Conservation (phyloP, 2,888 invertebrate species). For the Epinotia bilunana region DNA sequence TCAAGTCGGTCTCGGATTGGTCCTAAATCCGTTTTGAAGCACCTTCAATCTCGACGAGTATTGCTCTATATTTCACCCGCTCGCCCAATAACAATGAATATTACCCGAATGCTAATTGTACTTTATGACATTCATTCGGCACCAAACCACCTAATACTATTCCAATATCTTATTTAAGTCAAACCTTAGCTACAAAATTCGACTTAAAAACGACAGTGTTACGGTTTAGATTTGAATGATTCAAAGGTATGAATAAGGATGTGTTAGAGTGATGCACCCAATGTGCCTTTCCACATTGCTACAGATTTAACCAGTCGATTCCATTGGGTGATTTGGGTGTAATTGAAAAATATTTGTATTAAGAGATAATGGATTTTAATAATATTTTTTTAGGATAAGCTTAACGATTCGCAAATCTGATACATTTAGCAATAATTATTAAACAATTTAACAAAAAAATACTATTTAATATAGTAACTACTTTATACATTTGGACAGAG, state of each 20-base stretch:
- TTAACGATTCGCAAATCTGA: neutral
- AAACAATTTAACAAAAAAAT: neutral
- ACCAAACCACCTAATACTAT: neutral
- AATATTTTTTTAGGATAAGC: neutral
- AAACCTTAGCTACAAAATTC: neutral
- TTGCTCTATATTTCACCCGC: slow-evolving; percentile 24
- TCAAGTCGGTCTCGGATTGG: neutral
- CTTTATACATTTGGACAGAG: neutral
- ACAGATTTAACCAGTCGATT: slow-evolving; percentile 28
- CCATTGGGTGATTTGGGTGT: slow-evolving; percentile 17
- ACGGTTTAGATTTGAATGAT: slow-evolving; percentile 1
- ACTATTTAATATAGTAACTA: neutral
- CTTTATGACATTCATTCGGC: slow-evolving; percentile 37
- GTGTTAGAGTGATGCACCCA: neutral
- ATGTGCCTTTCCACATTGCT: slow-evolving; percentile 17
- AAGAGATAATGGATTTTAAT: slow-evolving; percentile 12
- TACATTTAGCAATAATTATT: neutral
- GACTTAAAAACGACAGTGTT: neutral
- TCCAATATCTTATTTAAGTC: neutral
- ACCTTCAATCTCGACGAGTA: slow-evolving; percentile 23
- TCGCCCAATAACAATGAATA: slow-evolving; percentile 38
- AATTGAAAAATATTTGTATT: slow-evolving; percentile 31
- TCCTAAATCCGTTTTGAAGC: neutral
- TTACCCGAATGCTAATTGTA: slow-evolving; percentile 36
- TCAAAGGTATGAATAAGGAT: neutral